These are phyloP conservation scores for Lasiurus cinereus DNA, from an alignment of 2,113 vertebrate species.

Conservation along the genomic window DNA sequence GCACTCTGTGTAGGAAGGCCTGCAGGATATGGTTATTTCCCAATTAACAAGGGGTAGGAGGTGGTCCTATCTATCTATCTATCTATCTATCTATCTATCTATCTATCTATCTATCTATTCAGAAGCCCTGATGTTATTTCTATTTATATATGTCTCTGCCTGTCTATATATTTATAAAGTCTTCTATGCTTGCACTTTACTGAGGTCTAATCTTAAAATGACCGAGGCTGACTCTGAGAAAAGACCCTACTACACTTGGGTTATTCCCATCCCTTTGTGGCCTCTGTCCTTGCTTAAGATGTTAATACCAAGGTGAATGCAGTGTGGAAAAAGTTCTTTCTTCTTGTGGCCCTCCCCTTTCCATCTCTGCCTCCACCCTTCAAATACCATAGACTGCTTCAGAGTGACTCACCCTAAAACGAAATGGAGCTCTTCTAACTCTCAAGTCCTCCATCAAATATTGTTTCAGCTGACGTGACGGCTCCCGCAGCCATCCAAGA, in stretches of 20 bases:
- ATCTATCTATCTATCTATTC: background rate
- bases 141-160: background rate
- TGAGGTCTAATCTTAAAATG: background rate
- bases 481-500: background rate
- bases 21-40: conserved; percentile 47
- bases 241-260: background rate
- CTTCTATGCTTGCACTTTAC: background rate
- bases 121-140: background rate
- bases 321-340: background rate
- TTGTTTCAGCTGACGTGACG: background rate
- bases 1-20: background rate
- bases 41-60: conserved; percentile 43
- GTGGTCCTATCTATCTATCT: background rate
- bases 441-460: background rate
- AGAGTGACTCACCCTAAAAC: background rate
- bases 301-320: background rate
- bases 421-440: background rate
- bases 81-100: no score
- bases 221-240: background rate
- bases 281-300: background rate
- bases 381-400: background rate
- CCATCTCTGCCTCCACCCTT: background rate
- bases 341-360: background rate
- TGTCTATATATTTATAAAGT: background rate
- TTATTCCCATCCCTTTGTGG: background rate